These are phyloP conservation scores for Cyphomyrus plagiostoma DNA, from an alignment of 2,113 vertebrate species.

Conservation along the genomic window DNA sequence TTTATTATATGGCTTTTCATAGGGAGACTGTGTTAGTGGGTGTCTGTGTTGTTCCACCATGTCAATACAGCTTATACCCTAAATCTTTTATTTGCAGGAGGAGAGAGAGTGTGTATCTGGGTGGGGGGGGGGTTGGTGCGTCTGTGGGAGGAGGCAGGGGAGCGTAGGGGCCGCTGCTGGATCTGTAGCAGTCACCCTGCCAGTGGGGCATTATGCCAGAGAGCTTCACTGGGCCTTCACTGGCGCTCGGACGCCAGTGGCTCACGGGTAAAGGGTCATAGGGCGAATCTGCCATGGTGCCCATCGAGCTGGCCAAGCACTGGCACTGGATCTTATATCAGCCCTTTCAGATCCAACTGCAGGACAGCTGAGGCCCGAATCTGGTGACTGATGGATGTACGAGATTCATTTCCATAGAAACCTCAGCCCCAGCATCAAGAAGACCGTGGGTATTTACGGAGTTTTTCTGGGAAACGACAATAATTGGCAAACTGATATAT, in stretches of 20 bases:
- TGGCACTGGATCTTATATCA: background rate
- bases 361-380: background rate
- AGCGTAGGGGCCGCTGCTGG: background rate
- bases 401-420: background rate
- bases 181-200: background rate
- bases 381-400: background rate
- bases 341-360: background rate
- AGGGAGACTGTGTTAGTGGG: conserved; percentile 8
- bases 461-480: background rate
- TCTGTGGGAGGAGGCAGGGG: background rate
- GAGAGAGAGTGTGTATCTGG: background rate
- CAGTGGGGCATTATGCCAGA: background rate
- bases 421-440: background rate
- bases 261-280: background rate
- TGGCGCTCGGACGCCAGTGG: background rate
- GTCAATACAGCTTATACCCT: conserved; percentile 2
- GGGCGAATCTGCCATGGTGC: background rate
- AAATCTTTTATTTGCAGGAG: background rate
- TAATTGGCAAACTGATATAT: background rate
- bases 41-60: conserved; percentile 1
- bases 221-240: background rate
- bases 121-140: background rate
- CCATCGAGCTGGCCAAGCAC: background rate
- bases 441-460: background rate
- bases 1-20: conserved; percentile 13